A percentile compares a stretch with the other conserved stretches of the same genome.
phyloP scores from a whole-genome alignment of 2,113 vertebrate genomes.

The Cyrtonyx montezumae region DNA sequence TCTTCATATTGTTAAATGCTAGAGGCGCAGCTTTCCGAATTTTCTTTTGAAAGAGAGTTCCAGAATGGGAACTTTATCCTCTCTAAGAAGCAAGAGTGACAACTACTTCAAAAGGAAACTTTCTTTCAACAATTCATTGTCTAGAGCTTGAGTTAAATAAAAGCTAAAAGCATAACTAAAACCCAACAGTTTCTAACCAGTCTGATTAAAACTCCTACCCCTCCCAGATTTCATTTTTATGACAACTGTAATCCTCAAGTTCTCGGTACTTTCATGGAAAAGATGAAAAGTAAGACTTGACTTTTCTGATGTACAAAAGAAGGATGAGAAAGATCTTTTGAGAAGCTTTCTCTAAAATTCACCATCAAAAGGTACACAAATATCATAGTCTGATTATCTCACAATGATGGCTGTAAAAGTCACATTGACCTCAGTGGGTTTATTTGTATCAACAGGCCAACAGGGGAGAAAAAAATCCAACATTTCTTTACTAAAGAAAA shows the following conservation, averaged over 20 bases:
- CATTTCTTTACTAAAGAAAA: neutral
- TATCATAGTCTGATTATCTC: neutral
- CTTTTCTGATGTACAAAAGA: slow-evolving; percentile 40
- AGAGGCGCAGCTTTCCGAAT: neutral
- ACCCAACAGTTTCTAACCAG: slow-evolving; percentile 7
- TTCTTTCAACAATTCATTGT: slow-evolving; percentile 27
- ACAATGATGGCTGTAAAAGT: neutral
- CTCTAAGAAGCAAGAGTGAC: neutral
- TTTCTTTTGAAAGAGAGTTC: neutral
- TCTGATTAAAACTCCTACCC: slow-evolving; percentile 36
- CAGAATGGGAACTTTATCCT: slow-evolving; percentile 13
- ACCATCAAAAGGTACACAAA: slow-evolving; percentile 6
- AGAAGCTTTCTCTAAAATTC: slow-evolving; percentile 22
- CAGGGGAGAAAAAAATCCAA: neutral
- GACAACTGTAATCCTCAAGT: slow-evolving; percentile 45
- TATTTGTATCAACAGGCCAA: neutral
- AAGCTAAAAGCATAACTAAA: slow-evolving; percentile 46
- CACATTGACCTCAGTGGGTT: neutral
- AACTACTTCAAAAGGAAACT: slow-evolving; percentile 54
- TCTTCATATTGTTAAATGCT: neutral
- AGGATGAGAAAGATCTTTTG: slow-evolving; percentile 28
- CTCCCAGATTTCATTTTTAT: slow-evolving; percentile 52
- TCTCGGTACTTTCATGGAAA: slow-evolving; percentile 2
- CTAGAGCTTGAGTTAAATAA: slow-evolving; percentile 46
- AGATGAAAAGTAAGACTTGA: neutral